A percentile compares a stretch with the other conserved stretches of the same genome.
Evolutionary conservation across 2,888 invertebrate species (phyloP).

Genomic region (Cerceris ruficornis): DNA sequence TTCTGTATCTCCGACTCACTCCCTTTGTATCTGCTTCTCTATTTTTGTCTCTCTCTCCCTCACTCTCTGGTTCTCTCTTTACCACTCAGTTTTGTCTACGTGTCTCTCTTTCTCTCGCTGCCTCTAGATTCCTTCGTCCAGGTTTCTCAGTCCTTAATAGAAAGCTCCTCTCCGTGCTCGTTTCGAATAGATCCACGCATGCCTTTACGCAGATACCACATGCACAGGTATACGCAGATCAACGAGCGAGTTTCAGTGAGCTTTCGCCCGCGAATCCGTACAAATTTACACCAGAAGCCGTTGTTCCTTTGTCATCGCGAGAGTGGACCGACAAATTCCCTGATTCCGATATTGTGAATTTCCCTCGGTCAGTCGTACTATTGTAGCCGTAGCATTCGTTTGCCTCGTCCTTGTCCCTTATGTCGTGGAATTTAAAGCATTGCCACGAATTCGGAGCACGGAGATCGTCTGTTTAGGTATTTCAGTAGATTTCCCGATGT

Average conservation of each 20-base stretch:
- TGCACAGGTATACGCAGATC: slow-evolving; percentile 34
- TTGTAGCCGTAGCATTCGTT: slow-evolving; percentile 16
- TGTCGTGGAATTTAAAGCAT: background rate
- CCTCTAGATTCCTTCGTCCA: no score
- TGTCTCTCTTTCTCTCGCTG: no score
- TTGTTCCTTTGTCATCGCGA: slow-evolving; percentile 51
- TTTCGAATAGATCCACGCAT: background rate
- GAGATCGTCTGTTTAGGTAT: no score
- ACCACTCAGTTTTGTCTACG: no score
- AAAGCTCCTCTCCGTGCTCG: slow-evolving; percentile 42
- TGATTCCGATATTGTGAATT: slow-evolving; percentile 34
- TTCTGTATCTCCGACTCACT: no score
- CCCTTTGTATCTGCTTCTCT: no score
- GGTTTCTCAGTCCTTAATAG: slow-evolving; percentile 43
- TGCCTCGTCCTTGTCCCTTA: background rate
- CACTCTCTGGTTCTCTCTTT: no score
- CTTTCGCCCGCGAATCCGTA: slow-evolving; percentile 62
- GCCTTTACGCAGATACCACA: slow-evolving; percentile 18
- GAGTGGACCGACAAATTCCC: slow-evolving; percentile 29
- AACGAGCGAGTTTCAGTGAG: slow-evolving; percentile 48
- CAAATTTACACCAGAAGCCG: slow-evolving; percentile 52
- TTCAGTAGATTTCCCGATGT: no score
- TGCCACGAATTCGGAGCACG: no score
- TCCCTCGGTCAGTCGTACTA: slow-evolving; percentile 6
- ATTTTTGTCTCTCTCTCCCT: no score